These are phyloP conservation scores for Paedocypris sp. DNA, from an alignment of 2,113 vertebrate species.

Conservation along the genomic window DNA sequence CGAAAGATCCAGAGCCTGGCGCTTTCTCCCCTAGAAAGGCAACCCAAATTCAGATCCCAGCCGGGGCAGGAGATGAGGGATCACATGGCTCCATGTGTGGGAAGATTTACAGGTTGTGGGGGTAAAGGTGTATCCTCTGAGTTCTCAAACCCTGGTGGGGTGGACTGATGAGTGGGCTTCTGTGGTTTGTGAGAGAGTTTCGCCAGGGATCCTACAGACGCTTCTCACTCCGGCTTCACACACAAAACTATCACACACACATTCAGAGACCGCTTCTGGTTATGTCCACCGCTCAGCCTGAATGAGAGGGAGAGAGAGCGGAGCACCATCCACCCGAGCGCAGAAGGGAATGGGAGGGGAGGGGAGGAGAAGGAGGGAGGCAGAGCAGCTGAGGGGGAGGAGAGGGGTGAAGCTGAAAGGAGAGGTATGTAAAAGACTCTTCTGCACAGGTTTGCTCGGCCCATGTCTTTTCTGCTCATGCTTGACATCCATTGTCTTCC, in stretches of 20 bases:
- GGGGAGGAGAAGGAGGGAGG: constrained; percentile 43
- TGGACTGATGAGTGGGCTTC: constrained; percentile 18
- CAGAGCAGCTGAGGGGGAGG: constrained; percentile 30
- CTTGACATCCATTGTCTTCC: background rate
- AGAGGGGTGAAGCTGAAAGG: constrained; percentile 36
- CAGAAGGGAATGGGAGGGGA: constrained; percentile 43
- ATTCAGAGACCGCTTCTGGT: constrained; percentile 59
- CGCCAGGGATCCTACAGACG: constrained; percentile 17
- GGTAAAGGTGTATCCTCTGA: constrained; percentile 37
- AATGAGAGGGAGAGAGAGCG: constrained; percentile 32
- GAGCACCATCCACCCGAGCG: constrained; percentile 46
- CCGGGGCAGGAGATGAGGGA: constrained; percentile 42
- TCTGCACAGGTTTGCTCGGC: constrained; percentile 21
- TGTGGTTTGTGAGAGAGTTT: constrained; percentile 35
- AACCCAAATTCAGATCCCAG: constrained; percentile 46
- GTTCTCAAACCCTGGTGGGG: background rate
- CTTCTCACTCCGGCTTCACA: constrained; percentile 31
- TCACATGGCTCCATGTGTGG: constrained; percentile 61
- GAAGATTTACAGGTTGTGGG: constrained; percentile 6
- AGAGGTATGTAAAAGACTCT: constrained; percentile 45
- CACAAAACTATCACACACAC: constrained; percentile 54
- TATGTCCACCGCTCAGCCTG: constrained; percentile 55
- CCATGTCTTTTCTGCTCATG: background rate
- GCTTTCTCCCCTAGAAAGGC: constrained; percentile 34
- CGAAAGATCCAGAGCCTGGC: constrained; percentile 35